Base-by-base conservation (phyloP, 1,140 invertebrate species). In the Tribolium castaneum region DNA sequence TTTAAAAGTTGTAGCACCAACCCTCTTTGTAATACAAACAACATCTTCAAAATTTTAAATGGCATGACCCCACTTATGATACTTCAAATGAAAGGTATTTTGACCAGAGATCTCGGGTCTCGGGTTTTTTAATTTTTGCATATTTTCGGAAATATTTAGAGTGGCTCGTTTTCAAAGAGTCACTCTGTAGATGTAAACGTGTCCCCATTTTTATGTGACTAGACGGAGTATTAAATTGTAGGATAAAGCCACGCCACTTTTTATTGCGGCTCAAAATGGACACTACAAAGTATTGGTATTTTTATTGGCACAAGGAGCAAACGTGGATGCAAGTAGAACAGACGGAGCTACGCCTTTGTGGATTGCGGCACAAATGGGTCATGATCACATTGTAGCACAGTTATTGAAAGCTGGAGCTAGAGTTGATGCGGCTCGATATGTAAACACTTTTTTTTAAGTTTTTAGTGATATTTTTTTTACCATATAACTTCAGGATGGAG, bases 361-460 rank as follows among this genome's bases (percentile, higher is more conserved):
- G 96, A 98, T 98, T 82, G 94, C 96, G 2, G 91, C 95, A 50
- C 97, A 98, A 90, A 97, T 97, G 93, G 96, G 96, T 7, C 95
- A 97, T 87, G 92, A 93, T 85, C 90, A 93, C 82, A 92, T 97
- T 50, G 95, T 96, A 19, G 90, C 92, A 72, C 89, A 93, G 77
- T 88, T 98, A 59, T 87, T 96, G 30, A 91, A 92, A 84, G 90
- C 91, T 75, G 94, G 94, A 30, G 95, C 95, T 35, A 88, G 90
- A 81, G 93, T 96, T 30, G 95, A 98, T 87, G 89, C 93, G 19
- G 90, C 92, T 3, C 90, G 96, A 88, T 93, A 95, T 85, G 95
- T 94, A 88, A 87, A 45, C 5, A 10, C 7, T n/a, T 10, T 45
- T 45, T 45, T 45, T 45, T 39, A 39, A 3, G 0, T 45, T 45